Evolutionary conservation across 2,113 vertebrate genomes (phyloP), one percentile per base, ranked within the genome.

Genomic region (Gadus chalcogrammus): DNA sequence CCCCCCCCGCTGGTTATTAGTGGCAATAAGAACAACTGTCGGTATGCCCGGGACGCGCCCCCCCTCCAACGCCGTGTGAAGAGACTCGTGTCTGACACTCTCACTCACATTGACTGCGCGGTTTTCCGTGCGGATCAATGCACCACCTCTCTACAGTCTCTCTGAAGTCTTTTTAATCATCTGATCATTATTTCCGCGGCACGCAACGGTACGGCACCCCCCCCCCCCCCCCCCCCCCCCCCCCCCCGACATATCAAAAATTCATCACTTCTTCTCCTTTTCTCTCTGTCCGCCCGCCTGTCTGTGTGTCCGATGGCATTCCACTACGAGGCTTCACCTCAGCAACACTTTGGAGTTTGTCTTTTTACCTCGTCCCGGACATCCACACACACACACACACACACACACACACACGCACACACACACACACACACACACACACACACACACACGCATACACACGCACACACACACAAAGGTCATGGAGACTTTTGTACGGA

Each of bases 91-190:
- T 80, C 90, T 89, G 91, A 89, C 88, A 86, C 84, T 79, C 61
- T 81, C 64, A 86, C 77, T 79, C 79, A 84, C 83, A 86, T 85
- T 89, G 89, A 90, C 90, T 82, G 90, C 88, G 80, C 82, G 79
- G 87, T 88, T 83, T 85, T 88, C 79, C n/a, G 6, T 13, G 42
- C 80, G 91, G 89, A 92, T 92, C 91, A 92, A 91, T 92, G 91
- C 80, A 73, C 75, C 81, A 79, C 80, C 82, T 85, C 80, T 86
- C 87, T 88, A 82, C 84, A 80, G 84, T 91, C 88, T 90, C 89
- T 91, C 90, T 90, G 90, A 91, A 92, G 91, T 92, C 87, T 91
- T 87, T 92, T 91, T 91, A 92, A 93, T 93, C 88, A 93, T 91
- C 88, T 69, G 80, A 91, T 92, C 86, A 90, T 90, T 88, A 92